A percentile compares a stretch with the other conserved stretches of the same genome.
These are phyloP conservation scores for Hippotragus niger DNA, from an alignment of 2,113 vertebrate species.

Conservation along the genomic window DNA sequence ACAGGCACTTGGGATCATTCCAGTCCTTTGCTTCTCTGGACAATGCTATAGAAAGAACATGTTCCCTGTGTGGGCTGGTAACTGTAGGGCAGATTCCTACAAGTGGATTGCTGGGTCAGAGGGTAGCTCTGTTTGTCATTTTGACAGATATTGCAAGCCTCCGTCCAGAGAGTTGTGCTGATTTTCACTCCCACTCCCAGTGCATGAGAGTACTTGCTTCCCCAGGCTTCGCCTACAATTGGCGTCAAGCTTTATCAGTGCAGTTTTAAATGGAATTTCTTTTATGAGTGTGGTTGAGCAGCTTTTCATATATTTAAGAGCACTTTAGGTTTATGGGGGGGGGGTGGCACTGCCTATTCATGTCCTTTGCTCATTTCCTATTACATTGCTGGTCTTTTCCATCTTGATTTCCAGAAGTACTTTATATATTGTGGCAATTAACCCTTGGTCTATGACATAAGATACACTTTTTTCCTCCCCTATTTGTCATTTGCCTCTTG, in stretches of 20 bases:
- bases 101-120: neutral
- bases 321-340: neutral
- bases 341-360: neutral
- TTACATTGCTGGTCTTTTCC: neutral
- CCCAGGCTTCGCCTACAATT: neutral
- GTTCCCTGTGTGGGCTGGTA: neutral
- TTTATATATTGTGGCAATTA: neutral
- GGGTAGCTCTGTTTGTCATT: neutral
- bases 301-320: neutral
- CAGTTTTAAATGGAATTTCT: neutral
- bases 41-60: neutral
- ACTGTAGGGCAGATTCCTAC: neutral
- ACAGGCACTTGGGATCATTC: neutral
- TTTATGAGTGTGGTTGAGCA: neutral
- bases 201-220: neutral
- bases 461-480: neutral
- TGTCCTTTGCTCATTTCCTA: neutral
- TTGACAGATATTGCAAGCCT: neutral
- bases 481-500: neutral
- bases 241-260: neutral
- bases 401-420: constrained; percentile 7
- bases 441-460: neutral
- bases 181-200: neutral
- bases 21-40: neutral
- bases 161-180: neutral